Conservation (phyloP, 2,888 invertebrate species). For the Conomelus anceps region DNA sequence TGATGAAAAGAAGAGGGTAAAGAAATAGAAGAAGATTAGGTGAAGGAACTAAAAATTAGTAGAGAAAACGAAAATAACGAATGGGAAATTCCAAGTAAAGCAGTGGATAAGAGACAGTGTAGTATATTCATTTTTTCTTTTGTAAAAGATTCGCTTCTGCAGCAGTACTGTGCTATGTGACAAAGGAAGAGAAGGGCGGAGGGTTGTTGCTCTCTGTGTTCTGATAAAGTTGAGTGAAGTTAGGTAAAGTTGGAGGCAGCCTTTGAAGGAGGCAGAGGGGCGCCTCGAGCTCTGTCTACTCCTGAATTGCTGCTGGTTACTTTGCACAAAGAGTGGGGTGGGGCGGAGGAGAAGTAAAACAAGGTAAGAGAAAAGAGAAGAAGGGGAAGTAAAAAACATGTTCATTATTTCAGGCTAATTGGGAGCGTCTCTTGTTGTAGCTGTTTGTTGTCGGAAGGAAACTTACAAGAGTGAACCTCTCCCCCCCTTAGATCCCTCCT, state of each 20-base stretch:
- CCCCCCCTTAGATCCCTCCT: neutral
- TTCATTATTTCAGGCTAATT: slow-evolving; percentile 24
- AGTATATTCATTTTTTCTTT: too few relatives aligned
- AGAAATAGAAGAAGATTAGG: too few relatives aligned
- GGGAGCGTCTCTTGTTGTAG: slow-evolving; percentile 2
- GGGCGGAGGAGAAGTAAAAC: neutral
- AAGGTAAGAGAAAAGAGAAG: neutral
- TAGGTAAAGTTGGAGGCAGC: neutral
- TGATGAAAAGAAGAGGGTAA: too few relatives aligned
- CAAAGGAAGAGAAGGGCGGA: too few relatives aligned
- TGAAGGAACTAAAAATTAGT: too few relatives aligned
- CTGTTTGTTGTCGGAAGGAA: neutral
- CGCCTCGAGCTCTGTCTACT: neutral
- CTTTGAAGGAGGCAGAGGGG: slow-evolving; percentile 12
- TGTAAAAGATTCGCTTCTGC: too few relatives aligned
- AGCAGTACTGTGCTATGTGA: too few relatives aligned
- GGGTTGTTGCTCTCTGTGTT: too few relatives aligned
- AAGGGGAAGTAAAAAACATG: slow-evolving; percentile 11
- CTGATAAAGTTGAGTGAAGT: neutral
- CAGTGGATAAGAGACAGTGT: too few relatives aligned
- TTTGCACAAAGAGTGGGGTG: neutral
- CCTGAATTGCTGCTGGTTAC: neutral
- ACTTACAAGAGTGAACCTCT: neutral
- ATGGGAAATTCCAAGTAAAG: too few relatives aligned
- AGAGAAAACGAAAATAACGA: too few relatives aligned